phyloP scores from a whole-genome alignment of 2,797 vertebrate genomes.

The Simalia tracyae region DNA sequence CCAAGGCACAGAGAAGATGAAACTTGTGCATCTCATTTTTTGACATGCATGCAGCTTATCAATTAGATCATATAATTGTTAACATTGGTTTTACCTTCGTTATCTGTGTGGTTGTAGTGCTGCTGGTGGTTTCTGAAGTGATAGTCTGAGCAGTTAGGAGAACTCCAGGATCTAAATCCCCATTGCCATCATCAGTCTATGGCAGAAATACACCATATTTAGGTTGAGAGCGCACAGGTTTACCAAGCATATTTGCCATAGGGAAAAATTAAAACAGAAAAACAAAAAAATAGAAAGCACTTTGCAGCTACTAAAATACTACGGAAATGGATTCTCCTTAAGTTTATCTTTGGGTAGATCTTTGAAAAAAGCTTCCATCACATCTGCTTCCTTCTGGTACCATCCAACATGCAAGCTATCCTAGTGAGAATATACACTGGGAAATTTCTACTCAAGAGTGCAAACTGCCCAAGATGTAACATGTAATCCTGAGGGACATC shows the following conservation, averaged over 20 bases:
- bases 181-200: slow-evolving; percentile 84
- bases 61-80: background rate
- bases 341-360: background rate
- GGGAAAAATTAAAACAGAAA: background rate
- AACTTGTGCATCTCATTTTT: background rate
- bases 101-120: slow-evolving; percentile 97
- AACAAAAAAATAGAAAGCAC: background rate
- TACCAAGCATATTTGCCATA: background rate
- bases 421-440: background rate
- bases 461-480: background rate
- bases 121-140: slow-evolving; percentile 92
- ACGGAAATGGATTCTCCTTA: background rate
- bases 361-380: background rate
- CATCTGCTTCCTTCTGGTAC: background rate
- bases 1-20: background rate
- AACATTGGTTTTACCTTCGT: slow-evolving; percentile 80
- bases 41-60: background rate
- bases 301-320: background rate
- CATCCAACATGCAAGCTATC: background rate
- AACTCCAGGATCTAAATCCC: slow-evolving; percentile 86
- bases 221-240: background rate
- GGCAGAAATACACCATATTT: slow-evolving; percentile 41
- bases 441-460: background rate
- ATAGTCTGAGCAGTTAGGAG: slow-evolving; percentile 96
- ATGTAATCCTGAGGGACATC: background rate